These are phyloP conservation scores for Cosmopolites sordidus DNA, from an alignment of 2,888 invertebrate species.

Conservation along the genomic window DNA sequence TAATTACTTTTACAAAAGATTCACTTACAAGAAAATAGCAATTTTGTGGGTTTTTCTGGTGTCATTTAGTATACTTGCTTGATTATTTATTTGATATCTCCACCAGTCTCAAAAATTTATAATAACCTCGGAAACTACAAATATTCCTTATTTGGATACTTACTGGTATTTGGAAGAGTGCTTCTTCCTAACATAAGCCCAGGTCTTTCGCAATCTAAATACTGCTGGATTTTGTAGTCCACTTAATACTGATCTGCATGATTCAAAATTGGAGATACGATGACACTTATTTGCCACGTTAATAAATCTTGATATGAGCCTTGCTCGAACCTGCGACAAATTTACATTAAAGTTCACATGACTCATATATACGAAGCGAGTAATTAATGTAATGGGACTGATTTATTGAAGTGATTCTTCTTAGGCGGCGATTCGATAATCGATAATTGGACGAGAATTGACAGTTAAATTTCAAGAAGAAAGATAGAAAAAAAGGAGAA, in stretches of 20 bases:
- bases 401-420: too few relatives aligned
- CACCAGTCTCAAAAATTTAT: too few relatives aligned
- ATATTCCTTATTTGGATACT: constrained; percentile 16
- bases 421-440: too few relatives aligned
- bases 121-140: too few relatives aligned
- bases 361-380: too few relatives aligned
- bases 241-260: constrained; percentile 51
- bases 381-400: too few relatives aligned
- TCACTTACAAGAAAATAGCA: neutral
- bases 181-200: constrained; percentile 51
- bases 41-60: neutral
- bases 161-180: constrained; percentile 54
- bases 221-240: constrained; percentile 54
- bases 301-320: constrained; percentile 53
- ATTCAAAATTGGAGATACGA: constrained; percentile 52
- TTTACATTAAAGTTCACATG: too few relatives aligned
- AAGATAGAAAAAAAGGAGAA: too few relatives aligned
- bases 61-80: too few relatives aligned
- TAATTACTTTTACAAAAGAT: neutral
- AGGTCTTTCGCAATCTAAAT: constrained; percentile 50
- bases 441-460: too few relatives aligned
- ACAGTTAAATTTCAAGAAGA: too few relatives aligned
- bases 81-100: too few relatives aligned
- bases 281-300: constrained; percentile 54
- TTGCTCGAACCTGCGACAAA: constrained; percentile 46